phyloP scores from a whole-genome alignment of 1,140 invertebrate species.

The Brachionus manjavacas region DNA sequence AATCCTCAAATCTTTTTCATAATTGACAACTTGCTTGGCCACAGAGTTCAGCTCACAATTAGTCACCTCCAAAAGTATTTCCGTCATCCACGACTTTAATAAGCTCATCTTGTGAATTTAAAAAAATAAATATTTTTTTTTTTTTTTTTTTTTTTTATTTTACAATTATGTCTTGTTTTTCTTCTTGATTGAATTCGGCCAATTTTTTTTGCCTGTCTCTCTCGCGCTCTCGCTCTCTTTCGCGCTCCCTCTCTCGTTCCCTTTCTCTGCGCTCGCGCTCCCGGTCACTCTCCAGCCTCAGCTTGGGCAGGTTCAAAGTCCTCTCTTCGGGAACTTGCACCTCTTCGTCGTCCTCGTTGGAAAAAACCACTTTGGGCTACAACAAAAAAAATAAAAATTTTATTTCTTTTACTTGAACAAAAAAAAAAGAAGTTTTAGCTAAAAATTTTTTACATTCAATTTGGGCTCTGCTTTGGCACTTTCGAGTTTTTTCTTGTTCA shows the following conservation, averaged over 20 bases:
- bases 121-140: background rate
- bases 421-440: background rate
- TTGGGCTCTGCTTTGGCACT: background rate
- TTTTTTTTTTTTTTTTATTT: background rate
- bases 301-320: background rate
- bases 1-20: slow-evolving; percentile 28
- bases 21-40: slow-evolving; percentile 4
- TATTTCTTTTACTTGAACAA: background rate
- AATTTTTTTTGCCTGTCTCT: background rate
- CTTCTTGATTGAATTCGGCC: background rate
- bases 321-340: background rate
- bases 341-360: slow-evolving; percentile 26
- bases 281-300: background rate
- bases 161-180: slow-evolving; percentile 38
- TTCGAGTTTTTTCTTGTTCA: slow-evolving; percentile 23
- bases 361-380: background rate
- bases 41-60: background rate
- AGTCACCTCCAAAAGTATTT: slow-evolving; percentile 29
- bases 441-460: background rate
- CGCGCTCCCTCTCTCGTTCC: background rate
- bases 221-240: background rate
- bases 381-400: background rate
- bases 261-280: slow-evolving; percentile 2
- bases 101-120: background rate
- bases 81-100: slow-evolving; percentile 33